phyloP scores from a whole-genome alignment of 1,140 invertebrate species.

The Drosophila santomea region DNA sequence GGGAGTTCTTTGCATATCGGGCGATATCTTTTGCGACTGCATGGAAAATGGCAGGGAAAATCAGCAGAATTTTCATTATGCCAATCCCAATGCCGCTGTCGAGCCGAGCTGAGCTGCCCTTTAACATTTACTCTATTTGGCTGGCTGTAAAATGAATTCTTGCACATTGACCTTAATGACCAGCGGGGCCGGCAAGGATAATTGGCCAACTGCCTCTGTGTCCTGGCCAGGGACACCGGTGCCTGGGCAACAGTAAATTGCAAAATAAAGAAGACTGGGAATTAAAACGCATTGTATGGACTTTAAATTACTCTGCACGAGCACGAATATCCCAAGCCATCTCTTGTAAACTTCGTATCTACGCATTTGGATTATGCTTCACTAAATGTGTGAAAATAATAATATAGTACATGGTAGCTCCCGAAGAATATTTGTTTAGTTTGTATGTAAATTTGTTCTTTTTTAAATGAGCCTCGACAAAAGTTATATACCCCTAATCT shows the following conservation, averaged over 20 bases:
- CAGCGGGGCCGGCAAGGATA: conserved; percentile 42
- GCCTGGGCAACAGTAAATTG: conserved; percentile 12
- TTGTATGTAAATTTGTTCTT: not conserved
- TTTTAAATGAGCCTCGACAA: not conserved
- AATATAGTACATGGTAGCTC: too few species aligned
- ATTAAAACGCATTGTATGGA: not conserved
- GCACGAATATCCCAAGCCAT: too few species aligned
- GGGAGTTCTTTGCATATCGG: conserved; percentile 69
- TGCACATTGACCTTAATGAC: conserved; percentile 65
- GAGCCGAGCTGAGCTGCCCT: conserved; percentile 41
- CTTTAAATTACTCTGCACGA: conserved; percentile 2
- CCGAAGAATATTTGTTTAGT: too few species aligned
- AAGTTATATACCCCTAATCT: not conserved
- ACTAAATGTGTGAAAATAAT: too few species aligned
- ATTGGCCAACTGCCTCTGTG: conserved; percentile 46
- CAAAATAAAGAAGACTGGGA: not conserved
- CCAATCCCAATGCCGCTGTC: conserved; percentile 15
- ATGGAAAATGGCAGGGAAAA: conserved; percentile 18
- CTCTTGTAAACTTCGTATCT: too few species aligned
- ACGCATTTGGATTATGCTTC: too few species aligned
- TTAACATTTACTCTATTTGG: conserved; percentile 62
- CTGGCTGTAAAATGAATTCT: conserved; percentile 50
- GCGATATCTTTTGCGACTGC: conserved; percentile 42
- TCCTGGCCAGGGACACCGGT: conserved; percentile 16
- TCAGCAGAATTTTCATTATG: conserved; percentile 56